A percentile compares a stretch with the other conserved stretches of the same genome.
These are phyloP conservation scores for Pelusios castaneus DNA, from an alignment of 2,113 vertebrate species.

Conservation along the genomic window DNA sequence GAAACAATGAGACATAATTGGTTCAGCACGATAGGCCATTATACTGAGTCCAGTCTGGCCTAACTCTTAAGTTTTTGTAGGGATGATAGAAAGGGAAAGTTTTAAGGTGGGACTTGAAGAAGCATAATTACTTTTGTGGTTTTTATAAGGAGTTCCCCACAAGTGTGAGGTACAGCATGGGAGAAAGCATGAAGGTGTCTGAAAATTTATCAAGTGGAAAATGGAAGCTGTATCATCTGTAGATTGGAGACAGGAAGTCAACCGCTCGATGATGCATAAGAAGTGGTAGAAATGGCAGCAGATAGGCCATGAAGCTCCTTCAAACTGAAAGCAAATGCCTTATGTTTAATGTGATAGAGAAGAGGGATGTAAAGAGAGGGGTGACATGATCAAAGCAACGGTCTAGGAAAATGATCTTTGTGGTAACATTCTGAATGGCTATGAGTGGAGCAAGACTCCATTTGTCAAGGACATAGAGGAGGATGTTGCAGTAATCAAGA, in stretches of 20 bases:
- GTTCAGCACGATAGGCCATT: background rate
- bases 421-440: background rate
- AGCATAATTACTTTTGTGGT: background rate
- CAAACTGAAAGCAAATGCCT: background rate
- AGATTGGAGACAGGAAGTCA: background rate
- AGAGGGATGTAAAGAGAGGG: fast-evolving
- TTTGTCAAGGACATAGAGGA: background rate
- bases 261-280: fast-evolving
- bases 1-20: fast-evolving
- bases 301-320: too few relatives aligned
- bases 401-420: background rate
- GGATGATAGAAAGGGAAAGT: background rate
- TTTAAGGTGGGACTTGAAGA: background rate
- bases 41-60: fast-evolving
- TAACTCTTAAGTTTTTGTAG: fast-evolving
- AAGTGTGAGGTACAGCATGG: fast-evolving
- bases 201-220: background rate
- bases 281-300: background rate
- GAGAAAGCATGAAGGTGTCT: fast-evolving
- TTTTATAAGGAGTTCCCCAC: background rate
- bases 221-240: background rate
- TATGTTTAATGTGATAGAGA: background rate
- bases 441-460: background rate
- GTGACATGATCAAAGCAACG: fast-evolving
- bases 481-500: background rate